Conservation (phyloP, 2,888 invertebrate species). For the Pasiphila rectangulata region DNA sequence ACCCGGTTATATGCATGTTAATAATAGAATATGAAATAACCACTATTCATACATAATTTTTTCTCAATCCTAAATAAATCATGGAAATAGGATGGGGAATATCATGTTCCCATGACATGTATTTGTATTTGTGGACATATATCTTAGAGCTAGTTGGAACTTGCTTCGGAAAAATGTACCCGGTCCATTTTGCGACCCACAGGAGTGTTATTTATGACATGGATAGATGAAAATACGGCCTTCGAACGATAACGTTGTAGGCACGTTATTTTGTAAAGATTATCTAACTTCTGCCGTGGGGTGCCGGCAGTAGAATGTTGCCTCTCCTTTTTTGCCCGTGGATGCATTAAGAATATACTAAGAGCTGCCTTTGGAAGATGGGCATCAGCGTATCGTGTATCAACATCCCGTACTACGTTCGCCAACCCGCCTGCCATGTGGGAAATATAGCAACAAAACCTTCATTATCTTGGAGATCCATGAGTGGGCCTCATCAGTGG, state of each 20-base stretch:
- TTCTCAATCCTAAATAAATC: constrained; percentile 7
- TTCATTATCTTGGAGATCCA: too few relatives aligned
- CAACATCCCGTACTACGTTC: too few relatives aligned
- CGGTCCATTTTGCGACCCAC: neutral
- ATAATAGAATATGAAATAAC: constrained; percentile 1
- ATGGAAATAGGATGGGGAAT: constrained; percentile 15
- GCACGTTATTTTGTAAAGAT: neutral
- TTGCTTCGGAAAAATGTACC: neutral
- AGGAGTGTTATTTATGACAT: neutral
- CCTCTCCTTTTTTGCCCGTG: too few relatives aligned
- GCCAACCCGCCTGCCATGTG: too few relatives aligned
- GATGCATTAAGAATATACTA: too few relatives aligned
- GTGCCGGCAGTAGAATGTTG: too few relatives aligned
- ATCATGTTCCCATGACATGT: constrained; percentile 4
- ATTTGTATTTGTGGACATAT: constrained; percentile 3
- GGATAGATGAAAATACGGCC: neutral
- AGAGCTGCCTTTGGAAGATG: too few relatives aligned
- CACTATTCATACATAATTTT: constrained; percentile 2
- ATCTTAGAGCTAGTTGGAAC: neutral
- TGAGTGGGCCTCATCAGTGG: too few relatives aligned
- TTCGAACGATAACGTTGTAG: neutral
- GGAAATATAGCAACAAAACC: too few relatives aligned
- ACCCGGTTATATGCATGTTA: too few relatives aligned
- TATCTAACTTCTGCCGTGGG: too few relatives aligned
- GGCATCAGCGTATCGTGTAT: too few relatives aligned